Evolutionary conservation across 2,888 invertebrate genomes (phyloP), one percentile per base, ranked within the genome.

Genomic region (Tricholauxania praeusta): DNA sequence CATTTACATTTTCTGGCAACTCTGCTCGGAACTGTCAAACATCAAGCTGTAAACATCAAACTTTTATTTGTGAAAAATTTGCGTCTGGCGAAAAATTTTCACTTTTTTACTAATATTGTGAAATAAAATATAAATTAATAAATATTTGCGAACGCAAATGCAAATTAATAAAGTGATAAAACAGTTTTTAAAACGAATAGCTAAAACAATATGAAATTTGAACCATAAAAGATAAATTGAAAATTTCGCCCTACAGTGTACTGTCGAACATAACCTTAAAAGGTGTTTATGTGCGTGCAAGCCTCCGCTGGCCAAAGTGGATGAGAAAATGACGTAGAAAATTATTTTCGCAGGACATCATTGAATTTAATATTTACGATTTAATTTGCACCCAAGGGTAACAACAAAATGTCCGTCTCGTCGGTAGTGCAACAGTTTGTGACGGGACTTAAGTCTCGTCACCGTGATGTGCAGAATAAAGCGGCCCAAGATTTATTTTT

Each of bases 401-500:
- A 60, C 28, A 39, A 8, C 39, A 75, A 49, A 63, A 82, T 87
- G 87, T 89, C 89, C 74, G 82, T 85, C 39, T 80, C 84, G 60
- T 87, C 89, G 63, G 88, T 93, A 84, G 93, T 95, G 82, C 92
- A 92, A 83, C 92, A 92, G 84, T 95, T 96, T 88, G 94, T 96
- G 66, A 89, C 92, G 85, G 96, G 96, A 59, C 90, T 98, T 17
- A 97, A 96, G 88, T 96, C 96, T 80, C 92, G 94, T 73, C 93
- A 93, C 89, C 94, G 96, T 78, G 96, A 96, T 82, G 89, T 91
- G 12, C 92, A 97, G 77, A 92, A 92, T 77, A 96, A 94, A 87
- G 93, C 96, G 10, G 96, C 96, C 5, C 92, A 94, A 78, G 97
- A 98, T 81, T 90, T 98, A 32, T 94, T 95, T 82, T 92, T 94